A percentile compares a stretch with the other conserved stretches of the same genome.
These are phyloP conservation scores for Tinamus guttatus DNA, from an alignment of 2,113 vertebrate species.

Conservation along the genomic window DNA sequence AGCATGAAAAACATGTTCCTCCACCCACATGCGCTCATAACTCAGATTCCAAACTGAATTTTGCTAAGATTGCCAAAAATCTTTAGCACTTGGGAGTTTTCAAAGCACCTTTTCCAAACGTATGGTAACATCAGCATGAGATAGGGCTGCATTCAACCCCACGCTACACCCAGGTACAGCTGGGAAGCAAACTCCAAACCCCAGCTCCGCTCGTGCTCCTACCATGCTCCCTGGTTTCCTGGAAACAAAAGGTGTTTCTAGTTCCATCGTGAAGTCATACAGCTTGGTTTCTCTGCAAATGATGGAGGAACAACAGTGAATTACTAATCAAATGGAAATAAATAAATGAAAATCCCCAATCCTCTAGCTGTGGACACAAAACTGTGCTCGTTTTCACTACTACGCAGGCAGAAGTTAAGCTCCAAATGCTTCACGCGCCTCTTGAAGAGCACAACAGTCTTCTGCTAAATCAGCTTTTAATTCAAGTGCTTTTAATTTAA, in stretches of 20 bases:
- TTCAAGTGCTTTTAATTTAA: constrained; percentile 11
- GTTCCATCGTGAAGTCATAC: background rate
- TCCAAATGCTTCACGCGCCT: background rate
- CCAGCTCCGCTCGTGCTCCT: background rate
- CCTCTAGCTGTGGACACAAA: background rate
- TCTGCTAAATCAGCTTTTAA: background rate
- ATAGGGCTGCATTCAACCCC: background rate
- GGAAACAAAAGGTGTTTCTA: background rate
- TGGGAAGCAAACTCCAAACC: background rate
- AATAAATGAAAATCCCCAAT: background rate
- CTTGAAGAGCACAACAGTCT: background rate
- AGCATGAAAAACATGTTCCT: constrained; percentile 71
- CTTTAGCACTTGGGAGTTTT: constrained; percentile 37
- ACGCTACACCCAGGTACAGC: background rate
- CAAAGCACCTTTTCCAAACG: constrained; percentile 11
- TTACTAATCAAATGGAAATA: background rate
- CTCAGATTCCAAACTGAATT: constrained; percentile 68
- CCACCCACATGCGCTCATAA: constrained; percentile 72
- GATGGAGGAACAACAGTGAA: background rate
- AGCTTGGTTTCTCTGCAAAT: background rate
- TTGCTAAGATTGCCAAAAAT: constrained; percentile 47
- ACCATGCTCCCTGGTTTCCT: background rate
- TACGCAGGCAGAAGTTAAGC: background rate
- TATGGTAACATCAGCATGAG: background rate
- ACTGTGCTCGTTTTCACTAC: background rate